Evolutionary conservation across 2,888 invertebrate species (phyloP).

Genomic region (Leucophora obtusa): DNA sequence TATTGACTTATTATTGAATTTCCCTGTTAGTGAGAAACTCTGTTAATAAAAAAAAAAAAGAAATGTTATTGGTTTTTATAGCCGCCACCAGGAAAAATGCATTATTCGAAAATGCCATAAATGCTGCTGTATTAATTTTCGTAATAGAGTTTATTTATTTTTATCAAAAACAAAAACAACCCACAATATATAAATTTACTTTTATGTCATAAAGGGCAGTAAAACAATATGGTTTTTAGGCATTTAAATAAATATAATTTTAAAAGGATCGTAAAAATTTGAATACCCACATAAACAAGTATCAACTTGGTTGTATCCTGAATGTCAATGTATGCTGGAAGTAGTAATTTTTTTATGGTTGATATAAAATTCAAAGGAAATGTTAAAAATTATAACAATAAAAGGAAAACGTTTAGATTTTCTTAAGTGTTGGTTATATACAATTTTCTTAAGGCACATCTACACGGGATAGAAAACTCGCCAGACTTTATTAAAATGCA

Average conservation of each 20-base stretch:
- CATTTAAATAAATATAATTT: slow-evolving; percentile 55
- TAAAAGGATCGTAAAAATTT: slow-evolving; percentile 41
- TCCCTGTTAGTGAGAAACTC: not conserved
- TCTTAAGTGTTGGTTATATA: no score
- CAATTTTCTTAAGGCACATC: no score
- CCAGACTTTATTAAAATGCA: no score
- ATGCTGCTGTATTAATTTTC: slow-evolving; percentile 38
- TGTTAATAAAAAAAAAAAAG: slow-evolving; percentile 3
- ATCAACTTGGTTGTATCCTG: not conserved
- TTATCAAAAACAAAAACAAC: slow-evolving; percentile 15
- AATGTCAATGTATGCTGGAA: not conserved
- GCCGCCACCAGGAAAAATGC: slow-evolving; percentile 28
- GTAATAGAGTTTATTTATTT: not conserved
- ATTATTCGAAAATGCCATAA: slow-evolving; percentile 47
- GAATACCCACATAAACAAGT: slow-evolving; percentile 7
- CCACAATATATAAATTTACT: slow-evolving; percentile 55
- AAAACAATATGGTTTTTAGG: slow-evolving; percentile 55
- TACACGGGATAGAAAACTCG: no score
- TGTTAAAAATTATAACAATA: no score
- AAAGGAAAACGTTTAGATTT: no score
- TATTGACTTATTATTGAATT: no score
- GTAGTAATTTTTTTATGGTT: no score
- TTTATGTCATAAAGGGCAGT: slow-evolving; percentile 46
- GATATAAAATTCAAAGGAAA: no score
- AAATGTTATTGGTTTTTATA: slow-evolving; percentile 37